These are phyloP conservation scores for Chauna torquata DNA, from an alignment of 2,113 vertebrate genomes.

Conservation along the genomic window DNA sequence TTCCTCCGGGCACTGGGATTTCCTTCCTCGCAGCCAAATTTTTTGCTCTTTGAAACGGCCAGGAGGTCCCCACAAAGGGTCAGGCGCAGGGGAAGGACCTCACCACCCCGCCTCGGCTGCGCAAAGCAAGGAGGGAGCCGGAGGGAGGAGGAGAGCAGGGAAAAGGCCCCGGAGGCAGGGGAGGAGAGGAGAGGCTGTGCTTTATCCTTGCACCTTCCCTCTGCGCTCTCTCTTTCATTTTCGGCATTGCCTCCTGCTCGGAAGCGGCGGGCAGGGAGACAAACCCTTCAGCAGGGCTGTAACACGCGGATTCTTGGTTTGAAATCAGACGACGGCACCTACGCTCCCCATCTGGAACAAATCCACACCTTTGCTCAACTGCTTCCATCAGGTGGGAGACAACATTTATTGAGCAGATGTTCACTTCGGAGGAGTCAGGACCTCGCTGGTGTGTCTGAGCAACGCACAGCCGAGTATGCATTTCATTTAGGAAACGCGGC, in stretches of 20 bases:
- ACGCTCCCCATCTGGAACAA: slow-evolving; percentile 11
- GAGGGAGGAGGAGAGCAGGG: not conserved
- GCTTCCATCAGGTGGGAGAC: slow-evolving; percentile 23
- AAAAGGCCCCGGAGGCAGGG: not conserved
- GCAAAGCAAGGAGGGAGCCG: not conserved
- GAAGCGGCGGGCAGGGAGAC: not conserved
- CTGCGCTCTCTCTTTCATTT: not conserved
- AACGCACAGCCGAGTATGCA: accelerated
- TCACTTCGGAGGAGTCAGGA: not conserved
- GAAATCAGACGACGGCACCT: not conserved
- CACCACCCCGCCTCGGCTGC: accelerated
- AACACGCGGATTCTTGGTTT: not conserved
- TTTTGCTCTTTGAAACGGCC: not conserved
- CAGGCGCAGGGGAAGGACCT: not conserved
- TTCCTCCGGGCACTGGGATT: not conserved
- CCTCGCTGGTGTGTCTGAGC: not conserved
- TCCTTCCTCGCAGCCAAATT: accelerated
- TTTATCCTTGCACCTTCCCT: not conserved
- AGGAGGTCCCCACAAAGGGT: accelerated
- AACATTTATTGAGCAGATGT: slow-evolving; percentile 3
- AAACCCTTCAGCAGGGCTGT: not conserved
- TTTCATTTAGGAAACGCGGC: accelerated
- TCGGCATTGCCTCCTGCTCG: not conserved
- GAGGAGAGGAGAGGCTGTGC: not conserved
- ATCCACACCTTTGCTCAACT: not conserved